Conservation (phyloP, 2,113 vertebrate genomes). For the Thunnus thynnus region DNA sequence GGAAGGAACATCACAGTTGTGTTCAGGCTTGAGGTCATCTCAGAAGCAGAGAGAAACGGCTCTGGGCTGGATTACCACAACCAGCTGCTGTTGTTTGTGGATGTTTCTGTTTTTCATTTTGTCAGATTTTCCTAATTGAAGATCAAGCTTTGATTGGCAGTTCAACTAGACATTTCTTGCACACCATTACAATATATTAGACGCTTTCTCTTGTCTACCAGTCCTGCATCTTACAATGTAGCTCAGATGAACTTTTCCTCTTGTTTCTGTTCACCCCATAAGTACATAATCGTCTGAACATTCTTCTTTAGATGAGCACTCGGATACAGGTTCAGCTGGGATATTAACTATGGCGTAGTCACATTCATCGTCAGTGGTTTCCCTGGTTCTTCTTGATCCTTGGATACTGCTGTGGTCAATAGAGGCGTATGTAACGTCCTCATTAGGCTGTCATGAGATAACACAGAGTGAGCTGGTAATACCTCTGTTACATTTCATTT, state of each 20-base stretch:
- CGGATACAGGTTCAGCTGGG: conserved; percentile 28
- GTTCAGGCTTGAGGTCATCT: conserved; percentile 2
- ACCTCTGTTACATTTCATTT: neutral
- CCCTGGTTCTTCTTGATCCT: neutral
- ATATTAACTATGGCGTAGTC: conserved; percentile 78
- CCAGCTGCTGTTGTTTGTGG: neutral
- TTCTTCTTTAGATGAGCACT: conserved; percentile 62
- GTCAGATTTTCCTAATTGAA: conserved; percentile 14
- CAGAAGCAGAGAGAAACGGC: conserved; percentile 3
- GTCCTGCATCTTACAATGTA: neutral
- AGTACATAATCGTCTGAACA: conserved; percentile 81
- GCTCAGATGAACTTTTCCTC: neutral
- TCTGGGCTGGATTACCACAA: neutral
- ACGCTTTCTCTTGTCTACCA: neutral
- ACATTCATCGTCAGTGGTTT: conserved; percentile 54
- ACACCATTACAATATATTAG: neutral
- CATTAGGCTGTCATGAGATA: conserved; percentile 47
- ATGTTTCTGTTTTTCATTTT: neutral
- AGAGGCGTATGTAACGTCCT: conserved; percentile 81
- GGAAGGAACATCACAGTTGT: neutral
- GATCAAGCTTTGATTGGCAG: conserved; percentile 22
- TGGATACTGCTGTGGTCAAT: conserved; percentile 68
- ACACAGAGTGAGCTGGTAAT: conserved; percentile 3
- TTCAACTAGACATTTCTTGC: neutral
- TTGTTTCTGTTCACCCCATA: conserved; percentile 64